phyloP scores from a whole-genome alignment of 2,888 invertebrate species.

The Lathronympha strigana region DNA sequence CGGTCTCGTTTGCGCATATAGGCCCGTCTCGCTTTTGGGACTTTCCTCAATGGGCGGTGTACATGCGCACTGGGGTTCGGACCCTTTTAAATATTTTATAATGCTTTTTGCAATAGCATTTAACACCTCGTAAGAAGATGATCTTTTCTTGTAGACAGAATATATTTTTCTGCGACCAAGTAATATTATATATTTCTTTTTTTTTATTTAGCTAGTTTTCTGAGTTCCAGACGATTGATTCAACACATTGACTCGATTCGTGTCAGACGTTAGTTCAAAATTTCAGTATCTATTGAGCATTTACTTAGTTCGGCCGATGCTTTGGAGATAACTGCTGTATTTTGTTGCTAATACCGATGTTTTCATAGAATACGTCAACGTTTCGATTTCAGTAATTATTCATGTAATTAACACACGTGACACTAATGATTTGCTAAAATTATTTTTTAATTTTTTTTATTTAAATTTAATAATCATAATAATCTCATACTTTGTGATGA shows the following conservation, averaged over 20 bases:
- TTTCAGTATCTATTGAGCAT: slow-evolving; percentile 2
- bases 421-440: too few relatives aligned
- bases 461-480: too few relatives aligned
- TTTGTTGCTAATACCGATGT: too few relatives aligned
- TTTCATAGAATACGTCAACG: too few relatives aligned
- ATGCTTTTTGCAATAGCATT: slow-evolving; percentile 28
- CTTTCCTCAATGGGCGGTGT: slow-evolving; percentile 72
- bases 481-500: too few relatives aligned
- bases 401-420: too few relatives aligned
- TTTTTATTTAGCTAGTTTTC: not conserved
- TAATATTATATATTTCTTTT: not conserved
- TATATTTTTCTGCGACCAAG: not conserved
- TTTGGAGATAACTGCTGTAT: not conserved
- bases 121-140: not conserved
- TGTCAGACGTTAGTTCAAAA: slow-evolving; percentile 18
- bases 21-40: slow-evolving; percentile 56
- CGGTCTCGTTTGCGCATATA: slow-evolving; percentile 53
- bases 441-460: too few relatives aligned
- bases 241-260: not conserved
- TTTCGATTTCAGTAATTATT: too few relatives aligned
- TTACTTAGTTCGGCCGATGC: not conserved
- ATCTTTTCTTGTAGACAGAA: not conserved
- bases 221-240: slow-evolving; percentile 15
- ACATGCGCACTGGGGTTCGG: slow-evolving; percentile 68
- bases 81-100: slow-evolving; percentile 42